Evolutionary conservation across 2,888 invertebrate species (phyloP), one percentile per base, ranked within the genome.

Genomic region (Drosophila cracens): DNA sequence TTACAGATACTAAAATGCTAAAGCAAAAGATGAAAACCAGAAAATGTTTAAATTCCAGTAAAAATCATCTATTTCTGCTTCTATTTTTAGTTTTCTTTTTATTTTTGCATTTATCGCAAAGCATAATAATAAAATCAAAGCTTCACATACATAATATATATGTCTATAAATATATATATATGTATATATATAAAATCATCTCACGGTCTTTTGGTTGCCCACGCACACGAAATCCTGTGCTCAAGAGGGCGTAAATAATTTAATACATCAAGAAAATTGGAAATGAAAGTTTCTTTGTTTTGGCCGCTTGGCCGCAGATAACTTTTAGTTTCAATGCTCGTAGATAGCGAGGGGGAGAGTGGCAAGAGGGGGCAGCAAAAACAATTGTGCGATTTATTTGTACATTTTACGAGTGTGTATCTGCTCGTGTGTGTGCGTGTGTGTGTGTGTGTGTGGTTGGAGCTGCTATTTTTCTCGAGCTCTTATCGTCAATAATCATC

Each of bases 1-100:
- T 93, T 99, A 99, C 94, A 95, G 99, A 94, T 99, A 99, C 94
- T 99, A 77, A 63, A 34, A 7, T 16, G 4, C 25, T 8, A 4
- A 16, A 16, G 16, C 8, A 33, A 11, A 10, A 33, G 33, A 10
- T 33, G 8, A 46, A 46, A 36, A 11, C 27, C 7, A 31, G 11
- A 7, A 25, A 21, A 34, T 11, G 33, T 27, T n/a, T 33, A 1
- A n/a, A 38, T 18, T 16, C 10, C 34, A 59, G 34, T 36, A 40
- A 25, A 61, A 72, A 40, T 40, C n/a, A 5, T 8, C 18, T 43
- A 8, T 43, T 59, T 40, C 27, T 71, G n/a, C 33, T 6, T 38
- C 16, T 29, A 21, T 29, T 13, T 18, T 27, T 7, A 21, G 16
- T 13, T 53, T 34, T 34, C 8, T 40, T 25, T 25, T 25, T 25